Percentiles rank a stretch among this genome's conserved stretches.
Conservation (phyloP, 2,797 vertebrate species). For the Leptodactylus fallax region DNA sequence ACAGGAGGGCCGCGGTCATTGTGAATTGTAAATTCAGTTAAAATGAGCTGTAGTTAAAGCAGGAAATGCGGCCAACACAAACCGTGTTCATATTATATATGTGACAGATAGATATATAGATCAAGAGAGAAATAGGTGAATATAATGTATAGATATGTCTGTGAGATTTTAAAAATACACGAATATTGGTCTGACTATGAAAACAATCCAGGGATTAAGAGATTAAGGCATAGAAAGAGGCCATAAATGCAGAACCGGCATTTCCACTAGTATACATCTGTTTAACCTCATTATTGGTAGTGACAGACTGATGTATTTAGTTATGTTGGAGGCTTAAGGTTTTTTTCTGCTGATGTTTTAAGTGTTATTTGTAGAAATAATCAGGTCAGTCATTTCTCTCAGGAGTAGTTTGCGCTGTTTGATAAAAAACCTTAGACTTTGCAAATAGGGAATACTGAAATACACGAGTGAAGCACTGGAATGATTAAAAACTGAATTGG, state of each 20-base stretch:
- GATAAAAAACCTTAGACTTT: not conserved
- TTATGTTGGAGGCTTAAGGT: not conserved
- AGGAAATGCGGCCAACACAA: too few species aligned
- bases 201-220: slow-evolving; percentile 24
- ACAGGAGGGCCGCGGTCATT: too few species aligned
- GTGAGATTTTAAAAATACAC: not conserved
- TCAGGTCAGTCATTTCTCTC: not conserved
- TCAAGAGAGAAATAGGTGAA: not conserved
- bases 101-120: not conserved
- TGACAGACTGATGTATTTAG: slow-evolving; percentile 14
- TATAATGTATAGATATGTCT: not conserved
- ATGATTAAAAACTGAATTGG: too few species aligned
- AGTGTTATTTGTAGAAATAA: not conserved
- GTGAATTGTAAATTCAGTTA: too few species aligned
- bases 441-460: not conserved
- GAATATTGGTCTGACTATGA: slow-evolving; percentile 9
- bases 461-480: too few species aligned
- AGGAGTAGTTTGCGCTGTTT: not conserved
- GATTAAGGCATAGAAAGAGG: slow-evolving; percentile 15
- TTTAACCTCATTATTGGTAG: not conserved
- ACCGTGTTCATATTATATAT: too few species aligned
- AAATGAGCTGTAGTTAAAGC: too few species aligned
- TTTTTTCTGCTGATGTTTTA: not conserved
- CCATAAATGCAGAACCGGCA: not conserved
- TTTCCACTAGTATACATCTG: slow-evolving; percentile 17